A percentile compares a stretch with the other conserved stretches of the same genome.
These are phyloP conservation scores for Aphelinus certus DNA, from an alignment of 1,140 invertebrate species.

Conservation along the genomic window DNA sequence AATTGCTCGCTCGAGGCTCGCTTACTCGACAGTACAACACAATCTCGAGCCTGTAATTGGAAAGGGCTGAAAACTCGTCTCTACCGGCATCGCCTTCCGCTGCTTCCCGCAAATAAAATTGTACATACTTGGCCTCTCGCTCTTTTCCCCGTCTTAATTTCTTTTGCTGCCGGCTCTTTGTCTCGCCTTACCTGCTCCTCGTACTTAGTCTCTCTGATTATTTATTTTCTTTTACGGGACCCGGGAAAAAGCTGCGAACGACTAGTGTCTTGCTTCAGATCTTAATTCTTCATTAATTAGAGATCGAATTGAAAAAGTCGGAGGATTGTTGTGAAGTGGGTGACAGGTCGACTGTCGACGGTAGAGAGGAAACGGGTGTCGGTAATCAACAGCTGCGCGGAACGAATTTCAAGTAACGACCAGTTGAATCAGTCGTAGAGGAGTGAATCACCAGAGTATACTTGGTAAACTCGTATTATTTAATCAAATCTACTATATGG, in stretches of 20 bases:
- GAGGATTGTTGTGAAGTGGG: constrained; percentile 21
- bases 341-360: neutral
- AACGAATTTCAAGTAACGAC: neutral
- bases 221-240: neutral
- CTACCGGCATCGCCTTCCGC: constrained; percentile 20
- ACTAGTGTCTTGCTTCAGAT: constrained; percentile 16
- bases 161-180: neutral
- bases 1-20: constrained; percentile 1
- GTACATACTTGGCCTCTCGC: constrained; percentile 30
- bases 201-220: neutral
- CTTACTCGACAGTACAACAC: constrained; percentile 33
- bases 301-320: constrained; percentile 42
- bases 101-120: constrained; percentile 35
- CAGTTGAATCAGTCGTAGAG: neutral
- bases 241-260: constrained; percentile 4
- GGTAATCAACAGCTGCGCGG: no score
- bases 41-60: constrained; percentile 51
- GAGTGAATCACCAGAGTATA: neutral
- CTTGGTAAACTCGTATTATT: no score
- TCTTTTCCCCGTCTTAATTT: constrained; percentile 17
- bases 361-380: neutral
- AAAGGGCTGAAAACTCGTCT: constrained; percentile 43
- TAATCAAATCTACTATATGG: no score
- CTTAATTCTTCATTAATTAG: constrained; percentile 40
- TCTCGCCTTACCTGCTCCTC: neutral